Evolutionary conservation across 2,113 vertebrate genomes (phyloP).

Genomic region (Glaucomys volans): DNA sequence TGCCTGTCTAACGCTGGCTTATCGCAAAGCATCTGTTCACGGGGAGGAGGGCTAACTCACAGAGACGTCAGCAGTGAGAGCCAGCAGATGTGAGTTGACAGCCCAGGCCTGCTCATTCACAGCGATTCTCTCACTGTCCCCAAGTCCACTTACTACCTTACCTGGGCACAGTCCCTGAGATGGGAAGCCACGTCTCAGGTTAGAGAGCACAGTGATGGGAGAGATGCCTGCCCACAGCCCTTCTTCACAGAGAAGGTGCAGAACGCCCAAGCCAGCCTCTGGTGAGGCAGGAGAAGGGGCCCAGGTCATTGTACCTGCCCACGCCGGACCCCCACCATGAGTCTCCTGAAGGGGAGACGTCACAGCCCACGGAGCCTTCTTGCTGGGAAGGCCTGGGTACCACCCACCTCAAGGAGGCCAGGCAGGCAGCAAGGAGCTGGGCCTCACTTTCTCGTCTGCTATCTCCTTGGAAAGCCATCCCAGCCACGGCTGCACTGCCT

Average conservation of each 20-base stretch:
- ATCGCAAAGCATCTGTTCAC: neutral
- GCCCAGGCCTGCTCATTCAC: neutral
- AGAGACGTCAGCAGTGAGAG: fast-evolving
- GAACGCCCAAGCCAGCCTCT: too few relatives aligned
- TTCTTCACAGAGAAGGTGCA: fast-evolving
- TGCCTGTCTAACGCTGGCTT: neutral
- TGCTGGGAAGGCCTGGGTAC: fast-evolving
- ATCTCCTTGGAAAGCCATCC: neutral
- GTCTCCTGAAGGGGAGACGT: neutral
- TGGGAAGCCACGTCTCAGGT: fast-evolving
- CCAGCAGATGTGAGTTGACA: neutral
- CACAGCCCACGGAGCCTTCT: fast-evolving
- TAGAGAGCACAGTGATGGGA: neutral
- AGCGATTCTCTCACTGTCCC: neutral
- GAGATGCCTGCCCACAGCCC: too few relatives aligned
- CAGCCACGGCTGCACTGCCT: neutral
- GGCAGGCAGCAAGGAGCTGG: neutral
- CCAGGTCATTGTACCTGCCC: neutral
- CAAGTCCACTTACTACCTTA: fast-evolving
- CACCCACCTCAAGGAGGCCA: fast-evolving
- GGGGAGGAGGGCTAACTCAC: neutral
- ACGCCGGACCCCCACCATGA: fast-evolving
- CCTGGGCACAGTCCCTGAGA: fast-evolving
- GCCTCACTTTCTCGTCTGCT: neutral
- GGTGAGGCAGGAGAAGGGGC: neutral